phyloP scores from a whole-genome alignment of 2,797 vertebrate genomes.

The Scarus forsteni region DNA sequence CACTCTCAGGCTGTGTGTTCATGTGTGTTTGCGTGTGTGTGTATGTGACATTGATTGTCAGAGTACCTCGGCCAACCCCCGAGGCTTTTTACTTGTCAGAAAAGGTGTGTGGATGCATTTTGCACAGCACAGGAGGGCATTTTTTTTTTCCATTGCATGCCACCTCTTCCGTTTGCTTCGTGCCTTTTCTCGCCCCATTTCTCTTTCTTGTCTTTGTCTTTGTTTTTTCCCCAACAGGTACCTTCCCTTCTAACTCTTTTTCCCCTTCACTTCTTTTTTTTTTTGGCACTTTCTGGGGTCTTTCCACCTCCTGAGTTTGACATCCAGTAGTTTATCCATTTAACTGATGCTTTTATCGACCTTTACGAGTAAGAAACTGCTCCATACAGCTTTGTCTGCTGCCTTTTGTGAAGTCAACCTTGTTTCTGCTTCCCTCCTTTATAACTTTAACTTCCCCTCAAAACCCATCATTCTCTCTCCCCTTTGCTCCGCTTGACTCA shows the following conservation, averaged over 20 bases:
- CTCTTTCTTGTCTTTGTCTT: constrained; percentile 14
- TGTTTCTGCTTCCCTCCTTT: neutral
- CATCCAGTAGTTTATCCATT: constrained; percentile 15
- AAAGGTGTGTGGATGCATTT: constrained; percentile 63
- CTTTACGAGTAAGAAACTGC: neutral
- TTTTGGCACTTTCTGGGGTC: neutral
- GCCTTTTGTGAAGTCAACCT: neutral
- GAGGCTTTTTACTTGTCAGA: constrained; percentile 67
- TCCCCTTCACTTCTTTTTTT: neutral
- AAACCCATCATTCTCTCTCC: neutral
- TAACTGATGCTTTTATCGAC: neutral
- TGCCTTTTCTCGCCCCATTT: constrained; percentile 55
- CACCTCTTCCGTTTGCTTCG: constrained; percentile 55
- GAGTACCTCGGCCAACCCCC: constrained; percentile 51
- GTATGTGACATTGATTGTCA: constrained; percentile 54
- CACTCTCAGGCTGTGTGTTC: constrained; percentile 25
- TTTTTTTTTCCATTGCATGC: constrained; percentile 37
- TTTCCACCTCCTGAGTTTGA: neutral
- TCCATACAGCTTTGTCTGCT: neutral
- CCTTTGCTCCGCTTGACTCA: neutral
- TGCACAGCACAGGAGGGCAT: constrained; percentile 39
- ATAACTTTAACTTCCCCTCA: neutral
- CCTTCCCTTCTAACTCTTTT: neutral
- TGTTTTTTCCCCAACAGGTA: constrained; percentile 18
- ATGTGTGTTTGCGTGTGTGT: constrained; percentile 25